Evolutionary conservation across 2,113 vertebrate genomes (phyloP).

Genomic region (Gobius niger): DNA sequence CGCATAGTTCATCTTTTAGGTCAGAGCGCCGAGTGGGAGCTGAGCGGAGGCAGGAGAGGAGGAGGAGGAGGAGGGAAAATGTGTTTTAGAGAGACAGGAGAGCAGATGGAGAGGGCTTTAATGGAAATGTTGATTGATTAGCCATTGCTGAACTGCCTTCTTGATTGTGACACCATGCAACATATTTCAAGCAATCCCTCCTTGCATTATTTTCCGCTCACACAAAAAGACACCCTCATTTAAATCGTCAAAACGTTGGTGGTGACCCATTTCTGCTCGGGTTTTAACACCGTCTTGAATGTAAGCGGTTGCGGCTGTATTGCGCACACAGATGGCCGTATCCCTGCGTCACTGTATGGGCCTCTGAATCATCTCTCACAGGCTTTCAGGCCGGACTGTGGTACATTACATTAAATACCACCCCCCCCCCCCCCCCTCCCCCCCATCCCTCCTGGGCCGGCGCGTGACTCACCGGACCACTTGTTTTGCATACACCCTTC

Average conservation of each 20-base stretch:
- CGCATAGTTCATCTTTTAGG: slow-evolving; percentile 12
- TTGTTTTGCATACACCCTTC: background rate
- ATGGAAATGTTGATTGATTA: slow-evolving; percentile 1
- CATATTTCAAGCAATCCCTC: background rate
- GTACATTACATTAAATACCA: background rate
- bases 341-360: background rate
- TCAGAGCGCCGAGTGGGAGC: background rate
- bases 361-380: background rate
- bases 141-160: background rate
- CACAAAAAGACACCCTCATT: no score
- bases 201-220: no score
- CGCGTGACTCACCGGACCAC: background rate
- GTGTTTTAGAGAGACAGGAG: background rate
- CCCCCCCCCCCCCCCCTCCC: background rate
- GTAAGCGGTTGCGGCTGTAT: background rate
- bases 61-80: background rate
- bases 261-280: background rate
- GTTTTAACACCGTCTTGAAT: background rate
- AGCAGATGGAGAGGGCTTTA: background rate
- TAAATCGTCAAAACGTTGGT: no score
- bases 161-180: background rate
- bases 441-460: background rate
- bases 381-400: background rate
- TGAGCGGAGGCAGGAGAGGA: background rate
- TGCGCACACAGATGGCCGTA: background rate